phyloP scores from a whole-genome alignment of 2,113 vertebrate genomes.

The Nerophis lumbriciformis region DNA sequence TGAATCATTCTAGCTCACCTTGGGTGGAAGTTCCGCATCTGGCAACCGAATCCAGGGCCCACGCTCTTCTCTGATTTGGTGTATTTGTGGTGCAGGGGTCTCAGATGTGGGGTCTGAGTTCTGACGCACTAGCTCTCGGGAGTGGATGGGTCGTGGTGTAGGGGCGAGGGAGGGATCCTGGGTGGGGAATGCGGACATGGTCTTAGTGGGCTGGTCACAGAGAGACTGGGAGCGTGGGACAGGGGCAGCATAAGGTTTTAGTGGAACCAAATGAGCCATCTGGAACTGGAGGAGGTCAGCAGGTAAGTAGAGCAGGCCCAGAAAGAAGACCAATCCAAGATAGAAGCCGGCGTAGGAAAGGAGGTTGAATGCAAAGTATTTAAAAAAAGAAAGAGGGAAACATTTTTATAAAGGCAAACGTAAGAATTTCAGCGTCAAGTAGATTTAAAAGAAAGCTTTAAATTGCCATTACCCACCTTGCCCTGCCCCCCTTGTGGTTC shows the following conservation, averaged over 20 bases:
- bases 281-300: constrained; percentile 76
- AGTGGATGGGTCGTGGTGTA: constrained; percentile 69
- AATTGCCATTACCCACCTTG: constrained; percentile 72
- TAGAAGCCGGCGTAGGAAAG: constrained; percentile 27
- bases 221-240: constrained; percentile 91
- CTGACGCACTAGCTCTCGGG: constrained; percentile 82
- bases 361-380: constrained; percentile 6
- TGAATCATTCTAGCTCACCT: constrained; percentile 61
- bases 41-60: constrained; percentile 82
- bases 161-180: constrained; percentile 77
- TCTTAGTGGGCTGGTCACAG: constrained; percentile 88
- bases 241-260: constrained; percentile 87
- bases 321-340: constrained; percentile 23
- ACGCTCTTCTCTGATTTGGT: constrained; percentile 67
- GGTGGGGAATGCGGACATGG: constrained; percentile 83
- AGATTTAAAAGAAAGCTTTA: constrained; percentile 12
- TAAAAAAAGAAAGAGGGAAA: constrained; percentile 13
- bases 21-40: constrained; percentile 81
- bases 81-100: constrained; percentile 75
- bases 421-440: constrained; percentile 13
- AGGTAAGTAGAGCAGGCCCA: constrained; percentile 1
- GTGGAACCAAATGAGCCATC: constrained; percentile 86
- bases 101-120: constrained; percentile 91
- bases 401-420: constrained; percentile 8
- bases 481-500: constrained; percentile 88